Evolutionary conservation across 2,888 invertebrate genomes (phyloP).

Genomic region (Pediacus dermestoides): DNA sequence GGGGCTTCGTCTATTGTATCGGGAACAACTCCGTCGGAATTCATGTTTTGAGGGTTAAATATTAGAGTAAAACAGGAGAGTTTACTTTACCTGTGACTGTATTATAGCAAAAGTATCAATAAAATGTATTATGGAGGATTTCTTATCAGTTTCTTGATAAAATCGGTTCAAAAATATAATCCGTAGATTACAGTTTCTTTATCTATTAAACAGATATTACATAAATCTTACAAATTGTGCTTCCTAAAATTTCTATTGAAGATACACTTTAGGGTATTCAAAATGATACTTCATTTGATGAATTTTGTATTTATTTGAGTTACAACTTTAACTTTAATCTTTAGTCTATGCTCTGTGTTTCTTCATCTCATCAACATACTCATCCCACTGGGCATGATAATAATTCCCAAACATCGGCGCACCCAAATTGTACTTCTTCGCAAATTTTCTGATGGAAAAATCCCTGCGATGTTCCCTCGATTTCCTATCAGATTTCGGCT

Average conservation of each 20-base stretch:
- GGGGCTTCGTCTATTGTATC: conserved; percentile 65
- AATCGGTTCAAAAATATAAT: too few relatives aligned
- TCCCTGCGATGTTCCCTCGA: conserved; percentile 20
- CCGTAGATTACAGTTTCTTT: neutral
- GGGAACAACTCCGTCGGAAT: conserved; percentile 58
- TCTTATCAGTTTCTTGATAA: neutral
- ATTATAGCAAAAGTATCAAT: too few relatives aligned
- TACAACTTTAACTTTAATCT: neutral
- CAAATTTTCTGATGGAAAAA: conserved; percentile 28
- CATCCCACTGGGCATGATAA: conserved; percentile 32
- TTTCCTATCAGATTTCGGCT: conserved; percentile 33
- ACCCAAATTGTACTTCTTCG: conserved; percentile 25
- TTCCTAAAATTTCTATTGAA: neutral
- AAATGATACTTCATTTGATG: too few relatives aligned
- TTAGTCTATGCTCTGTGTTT: conserved; percentile 12
- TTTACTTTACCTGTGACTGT: too few relatives aligned
- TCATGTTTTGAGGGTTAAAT: neutral
- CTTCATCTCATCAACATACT: conserved; percentile 28
- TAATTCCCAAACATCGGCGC: conserved; percentile 29
- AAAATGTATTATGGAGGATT: too few relatives aligned
- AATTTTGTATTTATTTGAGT: neutral
- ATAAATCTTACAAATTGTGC: conserved; percentile 1
- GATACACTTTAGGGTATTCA: neutral
- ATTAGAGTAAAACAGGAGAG: too few relatives aligned
- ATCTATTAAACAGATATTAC: conserved; percentile 34